Base-by-base conservation (phyloP, 2,797 vertebrate species). In the Pipistrellus kuhlii region DNA sequence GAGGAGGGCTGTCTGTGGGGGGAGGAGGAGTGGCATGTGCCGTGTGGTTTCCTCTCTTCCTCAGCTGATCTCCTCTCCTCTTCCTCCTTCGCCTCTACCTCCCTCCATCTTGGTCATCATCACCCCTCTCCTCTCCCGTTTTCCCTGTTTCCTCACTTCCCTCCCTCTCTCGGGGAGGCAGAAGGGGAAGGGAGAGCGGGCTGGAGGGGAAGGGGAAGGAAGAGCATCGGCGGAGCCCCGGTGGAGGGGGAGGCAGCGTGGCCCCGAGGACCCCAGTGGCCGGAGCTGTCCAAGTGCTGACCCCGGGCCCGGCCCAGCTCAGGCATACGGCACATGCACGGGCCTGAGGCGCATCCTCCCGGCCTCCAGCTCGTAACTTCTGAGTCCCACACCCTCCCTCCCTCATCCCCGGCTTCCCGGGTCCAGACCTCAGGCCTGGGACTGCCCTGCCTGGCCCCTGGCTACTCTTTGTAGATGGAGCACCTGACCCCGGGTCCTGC, bases 71-170 rank as follows among this genome's bases (percentile, higher is more conserved):
- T 94, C 57, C 41, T 68, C 80, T 64, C 72, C 80, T 62, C 62
- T 14, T 51, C 66, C 64, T 46, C 59, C 48, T 75, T 77, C 7
- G 8, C 92, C 90, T 91, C 75, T 38, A 23, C 89, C 73, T 92
- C 77, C 75, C 89, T 95, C 90, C 85, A 90, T 94, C 92, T 91
- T 92, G 72, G 21, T 25, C 72, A 55, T 27, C 21, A 35, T 10
- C 27, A 21, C 59, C 84, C 85, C 15, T 76, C 53, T 84, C 35
- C 59, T 77, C 83, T 93, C 81, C 66, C 76, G 32, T 90, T 80
- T 95, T 48, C 64, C 76, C 94, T 30, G 0, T 68, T 88, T 93
- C 46, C 64, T 93, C 27, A 12, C 27, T 17, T 71, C 72, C 84
- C 30, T 30, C 35, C 73, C 41, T 12, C 72, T 89, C 72, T 6